Percentiles rank a stretch among this genome's conserved stretches.
These are phyloP conservation scores for Sesamia inferens DNA, from an alignment of 2,888 invertebrate species.

Conservation along the genomic window DNA sequence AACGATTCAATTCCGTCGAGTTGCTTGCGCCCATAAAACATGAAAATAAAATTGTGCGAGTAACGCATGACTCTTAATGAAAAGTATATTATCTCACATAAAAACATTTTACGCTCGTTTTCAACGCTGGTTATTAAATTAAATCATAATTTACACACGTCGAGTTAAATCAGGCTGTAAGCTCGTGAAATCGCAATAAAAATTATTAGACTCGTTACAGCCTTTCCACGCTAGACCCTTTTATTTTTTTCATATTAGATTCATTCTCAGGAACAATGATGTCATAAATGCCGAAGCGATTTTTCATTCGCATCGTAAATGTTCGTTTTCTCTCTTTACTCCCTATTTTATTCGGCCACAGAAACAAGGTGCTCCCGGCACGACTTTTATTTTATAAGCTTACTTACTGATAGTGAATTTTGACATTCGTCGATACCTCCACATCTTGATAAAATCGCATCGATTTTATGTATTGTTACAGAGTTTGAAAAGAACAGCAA, in stretches of 20 bases:
- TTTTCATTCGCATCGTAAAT: slow-evolving; percentile 82
- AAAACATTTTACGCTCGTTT: slow-evolving; percentile 87
- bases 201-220: slow-evolving; percentile 83
- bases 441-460: slow-evolving; percentile 26
- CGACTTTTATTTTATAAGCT: slow-evolving; percentile 63
- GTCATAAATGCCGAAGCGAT: slow-evolving; percentile 82
- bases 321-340: slow-evolving; percentile 65
- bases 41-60: slow-evolving; percentile 81
- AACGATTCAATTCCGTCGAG: slow-evolving; percentile 75
- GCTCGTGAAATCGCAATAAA: slow-evolving; percentile 86
- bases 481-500: not conserved
- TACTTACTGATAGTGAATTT: slow-evolving; percentile 45
- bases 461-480: slow-evolving; percentile 8
- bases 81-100: slow-evolving; percentile 88
- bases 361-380: slow-evolving; percentile 71
- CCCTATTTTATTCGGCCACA: slow-evolving; percentile 73
- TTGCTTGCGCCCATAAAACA: slow-evolving; percentile 78
- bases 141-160: slow-evolving; percentile 88
- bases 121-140: slow-evolving; percentile 87
- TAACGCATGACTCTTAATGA: slow-evolving; percentile 86
- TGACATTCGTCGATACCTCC: slow-evolving; percentile 14
- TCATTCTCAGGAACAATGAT: slow-evolving; percentile 78
- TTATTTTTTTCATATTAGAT: slow-evolving; percentile 74
- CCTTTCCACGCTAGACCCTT: slow-evolving; percentile 75
- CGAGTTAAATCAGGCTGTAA: slow-evolving; percentile 85